Evolutionary conservation across 2,113 vertebrate species (phyloP).

Genomic region (Oryctolagus cuniculus): mOryCun1.1 NC_091445.1:71786001-71786500

Average conservation of each 20-base stretch:
- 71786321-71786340: neutral
- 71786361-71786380: too few relatives aligned
- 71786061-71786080: neutral
- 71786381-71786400: too few relatives aligned
- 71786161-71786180: slow-evolving; percentile 40
- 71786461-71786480: neutral
- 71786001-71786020: slow-evolving; percentile 53
- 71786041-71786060: neutral
- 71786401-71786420: neutral
- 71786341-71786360: neutral
- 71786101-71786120: slow-evolving; percentile 52
- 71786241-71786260: slow-evolving; percentile 49
- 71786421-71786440: neutral
- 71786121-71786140: slow-evolving; percentile 45
- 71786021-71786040: slow-evolving; percentile 35
- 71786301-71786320: neutral
- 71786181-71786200: neutral
- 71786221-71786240: neutral
- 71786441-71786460: neutral
- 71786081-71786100: slow-evolving; percentile 33
- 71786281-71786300: neutral
- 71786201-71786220: neutral
- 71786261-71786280: slow-evolving; percentile 29
- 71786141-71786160: slow-evolving; percentile 39
- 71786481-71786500: neutral